Evolutionary conservation across 2,888 invertebrate genomes (phyloP).

Genomic region (Catocala fraxini): DNA sequence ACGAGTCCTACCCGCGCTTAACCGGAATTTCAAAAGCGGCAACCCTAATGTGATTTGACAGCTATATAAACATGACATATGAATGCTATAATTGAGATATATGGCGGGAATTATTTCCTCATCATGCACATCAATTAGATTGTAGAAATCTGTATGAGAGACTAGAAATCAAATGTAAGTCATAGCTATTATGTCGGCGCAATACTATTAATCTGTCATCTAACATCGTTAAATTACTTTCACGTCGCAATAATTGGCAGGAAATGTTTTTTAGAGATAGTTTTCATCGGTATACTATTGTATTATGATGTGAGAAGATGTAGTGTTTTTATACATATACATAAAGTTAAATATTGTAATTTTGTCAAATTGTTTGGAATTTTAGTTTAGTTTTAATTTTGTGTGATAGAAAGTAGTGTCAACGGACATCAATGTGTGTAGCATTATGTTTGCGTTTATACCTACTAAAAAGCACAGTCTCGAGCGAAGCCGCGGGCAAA

Average conservation of each 20-base stretch:
- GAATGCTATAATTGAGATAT: slow-evolving; percentile 6
- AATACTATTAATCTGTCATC: slow-evolving; percentile 2
- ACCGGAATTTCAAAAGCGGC: too few species aligned
- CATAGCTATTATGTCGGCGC: neutral
- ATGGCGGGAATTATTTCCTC: slow-evolving; percentile 9
- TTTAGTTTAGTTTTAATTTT: too few species aligned
- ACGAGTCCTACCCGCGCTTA: too few species aligned
- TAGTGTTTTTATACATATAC: too few species aligned
- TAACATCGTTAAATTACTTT: neutral
- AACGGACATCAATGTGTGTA: too few species aligned
- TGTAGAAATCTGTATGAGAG: slow-evolving; percentile 9
- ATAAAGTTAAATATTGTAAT: too few species aligned
- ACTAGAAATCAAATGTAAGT: slow-evolving; percentile 5
- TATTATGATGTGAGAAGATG: too few species aligned
- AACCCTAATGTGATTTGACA: slow-evolving; percentile 4
- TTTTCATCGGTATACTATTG: neutral
- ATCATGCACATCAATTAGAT: slow-evolving; percentile 6
- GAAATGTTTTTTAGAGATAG: neutral
- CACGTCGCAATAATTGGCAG: neutral
- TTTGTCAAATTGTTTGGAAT: too few species aligned
- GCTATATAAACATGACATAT: slow-evolving; percentile 12
- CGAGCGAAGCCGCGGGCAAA: too few species aligned
- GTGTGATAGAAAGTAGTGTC: too few species aligned
- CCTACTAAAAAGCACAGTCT: too few species aligned
- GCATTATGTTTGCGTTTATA: too few species aligned